Base-by-base conservation (phyloP, 2,797 vertebrate species). In the Craterocephalus amniculus region DNA sequence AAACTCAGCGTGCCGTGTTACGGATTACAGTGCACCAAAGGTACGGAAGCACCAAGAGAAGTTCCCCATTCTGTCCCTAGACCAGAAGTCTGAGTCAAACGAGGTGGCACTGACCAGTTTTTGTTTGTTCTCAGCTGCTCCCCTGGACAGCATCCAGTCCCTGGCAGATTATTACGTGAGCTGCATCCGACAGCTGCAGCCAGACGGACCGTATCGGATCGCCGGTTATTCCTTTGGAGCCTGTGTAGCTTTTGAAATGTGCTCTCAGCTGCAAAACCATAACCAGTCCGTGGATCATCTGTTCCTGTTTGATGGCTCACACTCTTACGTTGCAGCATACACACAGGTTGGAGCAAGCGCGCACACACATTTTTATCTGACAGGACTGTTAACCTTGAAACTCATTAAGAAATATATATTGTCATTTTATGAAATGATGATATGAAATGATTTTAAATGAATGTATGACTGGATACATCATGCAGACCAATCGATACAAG, bases 181-280 rank as follows among this genome's bases (percentile, higher is more conserved):
- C 66, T 97, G 96, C 20, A 85, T 99, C 83, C 94, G 92, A 81
- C 94, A 96, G 83, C 93, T 97, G 6, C 98, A 99, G 89, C 92
- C 95, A 0, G 95, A 97, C 18, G 98, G 97, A 2, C 97, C 96
- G 0, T 99, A 98, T 78, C 94, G 95, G 13, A 91, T 99, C 0
- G 96, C 96, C 0, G 98, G 98, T 27, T 99, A 99, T 82, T 99
- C 98, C 0, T 99, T 97, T 0, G 98, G 98, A 7, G 98, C 98
- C 56, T 99, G 98, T 4, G 98, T 99, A 73, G 98, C 98, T 26
- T 99, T 99, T 69, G 98, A 99, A 89, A 99, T 99, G 94, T 97
- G 96, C 81, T 96, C 95, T 7, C 98, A 98, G 83, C 94, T 99
- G 74, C 96, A 99, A 92, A 88, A 76, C 3, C 95, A 93, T 60